Conservation (phyloP, 1,140 invertebrate species). For the Bombus superbus region DNA sequence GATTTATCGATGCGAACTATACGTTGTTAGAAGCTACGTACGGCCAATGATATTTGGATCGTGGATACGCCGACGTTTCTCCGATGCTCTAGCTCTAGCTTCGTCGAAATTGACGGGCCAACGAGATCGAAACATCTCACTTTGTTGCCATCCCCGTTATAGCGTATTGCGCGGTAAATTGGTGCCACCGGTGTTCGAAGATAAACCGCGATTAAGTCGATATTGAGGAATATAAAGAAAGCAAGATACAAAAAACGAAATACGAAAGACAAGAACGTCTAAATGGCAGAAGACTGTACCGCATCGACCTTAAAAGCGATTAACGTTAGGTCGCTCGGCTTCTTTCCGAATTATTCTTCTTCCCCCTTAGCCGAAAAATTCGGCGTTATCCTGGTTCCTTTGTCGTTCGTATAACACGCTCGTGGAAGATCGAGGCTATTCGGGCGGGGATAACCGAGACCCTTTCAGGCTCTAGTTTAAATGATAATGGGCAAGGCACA, state of each 20-base stretch:
- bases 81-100: neutral
- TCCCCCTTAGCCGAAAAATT: neutral
- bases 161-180: neutral
- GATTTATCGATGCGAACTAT: neutral
- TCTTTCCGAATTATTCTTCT: slow-evolving; percentile 2
- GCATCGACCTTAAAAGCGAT: neutral
- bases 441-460: slow-evolving; percentile 26
- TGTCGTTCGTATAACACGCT: slow-evolving; percentile 32
- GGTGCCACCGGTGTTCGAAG: too few relatives aligned
- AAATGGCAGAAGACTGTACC: too few relatives aligned
- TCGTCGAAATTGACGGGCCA: neutral
- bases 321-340: neutral
- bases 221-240: too few relatives aligned
- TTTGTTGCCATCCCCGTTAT: neutral
- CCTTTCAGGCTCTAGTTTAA: slow-evolving; percentile 63
- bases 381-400: neutral
- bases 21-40: neutral
- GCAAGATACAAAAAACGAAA: too few relatives aligned
- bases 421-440: slow-evolving; percentile 41
- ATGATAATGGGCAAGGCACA: slow-evolving; percentile 63
- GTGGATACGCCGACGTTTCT: neutral
- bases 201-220: too few relatives aligned
- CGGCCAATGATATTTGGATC: neutral
- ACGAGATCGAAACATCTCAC: neutral
- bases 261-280: too few relatives aligned